Evolutionary conservation across 2,888 invertebrate species (phyloP), one percentile per base, ranked within the genome.

Genomic region (Agrochola litura): DNA sequence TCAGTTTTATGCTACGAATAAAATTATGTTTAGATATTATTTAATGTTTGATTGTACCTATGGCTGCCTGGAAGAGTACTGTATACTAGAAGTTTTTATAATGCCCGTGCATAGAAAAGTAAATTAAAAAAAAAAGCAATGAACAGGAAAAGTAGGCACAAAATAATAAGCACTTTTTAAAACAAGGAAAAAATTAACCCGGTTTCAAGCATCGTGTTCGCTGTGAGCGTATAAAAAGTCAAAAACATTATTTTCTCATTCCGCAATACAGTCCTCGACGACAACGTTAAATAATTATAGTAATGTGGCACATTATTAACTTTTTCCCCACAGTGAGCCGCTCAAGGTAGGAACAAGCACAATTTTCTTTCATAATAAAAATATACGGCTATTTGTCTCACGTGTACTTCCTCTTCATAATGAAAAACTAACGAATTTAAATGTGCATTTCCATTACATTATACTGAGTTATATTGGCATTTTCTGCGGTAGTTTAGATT

Each of bases 221-320:
- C 43, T 52, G 14, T 6, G 46, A 58, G 19, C 37, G 9, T 8
- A 73, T 58, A 46, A 72, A 58, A 73, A 37, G 82, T 87, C 81
- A 85, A 86, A 77, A 82, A 83, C 84, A 85, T 69, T 87, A 86
- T 87, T 88, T 90, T 85, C 86, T 87, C 87, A 87, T 87, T 16
- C 30, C 65, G 71, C 76, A 63, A 89, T 90, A 91, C 89, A 90
- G 88, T 89, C 22, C 52, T 22, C 89, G 86, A 43, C 84, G 87
- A 90, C 90, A 89, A 85, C 69, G 80, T 78, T 89, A 87, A 91
- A 91, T 91, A 91, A 91, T 91, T 90, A 87, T 85, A 52, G 77
- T 88, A 89, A 90, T 89, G 85, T 81, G 68, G 79, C 83, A 88
- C 87, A 89, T 89, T 92, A 91, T 49, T 89, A 91, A 88, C 89